Base-by-base conservation (phyloP, 2,113 vertebrate species). In the Oncorhynchus nerka region DNA sequence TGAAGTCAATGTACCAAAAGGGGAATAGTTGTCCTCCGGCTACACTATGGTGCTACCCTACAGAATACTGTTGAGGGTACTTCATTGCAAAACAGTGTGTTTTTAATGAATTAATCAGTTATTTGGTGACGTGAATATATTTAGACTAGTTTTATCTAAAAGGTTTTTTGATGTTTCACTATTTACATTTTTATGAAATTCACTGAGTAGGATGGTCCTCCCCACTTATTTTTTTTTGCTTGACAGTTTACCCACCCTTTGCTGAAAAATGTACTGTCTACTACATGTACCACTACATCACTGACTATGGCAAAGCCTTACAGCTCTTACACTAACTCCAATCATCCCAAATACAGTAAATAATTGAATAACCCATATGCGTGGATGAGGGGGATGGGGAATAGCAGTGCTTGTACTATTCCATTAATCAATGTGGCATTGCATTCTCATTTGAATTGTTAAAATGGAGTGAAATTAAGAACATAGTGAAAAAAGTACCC, bases 361-460 rank as follows among this genome's bases (percentile, higher is more conserved):
- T 73, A 57, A 48, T 84, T 86, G 80, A 84, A 87, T 85, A 86
- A 85, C 78, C 75, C 13, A 24, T 16, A 67, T 26, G 62, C 3
- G 6, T 26, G 28, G 28, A 45, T 48, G 20, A 45, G 13, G 66
- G 68, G 73, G 73, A 34, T 79, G 73, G 67, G 32, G 19, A 30
- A 19, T 20, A 9, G 19, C 20, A 62, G 59, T 7, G n/a, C n/a
- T 62, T 62, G 59, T 62, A 83, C 78, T 91, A 93, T 94, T 89
- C 79, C 94, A 96, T 97, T 96, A 94, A 96, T 97, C 94, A 97
- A 91, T 92, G 91, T 94, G 94, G 94, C 94, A 95, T 91, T 90
- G 92, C 92, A 93, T 94, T 95, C 95, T 95, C 94, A 94, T 94
- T 93, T 96, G 93, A 95, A 94, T 95, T 96, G 95, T 94, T 94